These are phyloP conservation scores for Neolamprologus fasciatus DNA, from an alignment of 2,113 vertebrate species.

Conservation along the genomic window DNA sequence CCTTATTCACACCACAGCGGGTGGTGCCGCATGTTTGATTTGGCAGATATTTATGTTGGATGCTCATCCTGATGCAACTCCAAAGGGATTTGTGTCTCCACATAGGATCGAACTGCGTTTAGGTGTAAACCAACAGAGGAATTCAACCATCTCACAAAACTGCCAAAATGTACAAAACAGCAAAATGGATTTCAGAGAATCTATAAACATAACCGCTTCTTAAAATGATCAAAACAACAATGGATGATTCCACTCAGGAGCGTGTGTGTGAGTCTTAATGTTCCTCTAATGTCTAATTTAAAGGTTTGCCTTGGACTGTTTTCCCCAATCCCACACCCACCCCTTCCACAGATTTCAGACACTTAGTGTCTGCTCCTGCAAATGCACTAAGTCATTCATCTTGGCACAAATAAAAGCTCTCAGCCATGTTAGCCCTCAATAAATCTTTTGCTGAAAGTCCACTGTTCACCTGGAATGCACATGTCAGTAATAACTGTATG, in stretches of 20 bases:
- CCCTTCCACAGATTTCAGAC: neutral
- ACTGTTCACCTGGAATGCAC: neutral
- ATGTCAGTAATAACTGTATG: neutral
- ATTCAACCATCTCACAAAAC: neutral
- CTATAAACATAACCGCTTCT: neutral
- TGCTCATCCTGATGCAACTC: neutral
- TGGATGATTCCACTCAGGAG: neutral
- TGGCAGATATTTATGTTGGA: neutral
- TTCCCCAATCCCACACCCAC: neutral
- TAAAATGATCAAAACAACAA: neutral
- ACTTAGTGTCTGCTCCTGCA: conserved; percentile 6
- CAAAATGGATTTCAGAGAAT: neutral
- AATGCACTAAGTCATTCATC: conserved; percentile 1
- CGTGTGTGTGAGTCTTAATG: neutral
- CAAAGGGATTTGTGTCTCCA: neutral
- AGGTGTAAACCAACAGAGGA: neutral
- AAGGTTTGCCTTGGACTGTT: neutral
- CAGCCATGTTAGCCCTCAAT: neutral
- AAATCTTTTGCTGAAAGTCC: neutral
- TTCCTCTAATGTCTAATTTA: neutral
- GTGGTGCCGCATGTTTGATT: neutral
- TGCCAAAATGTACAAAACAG: neutral
- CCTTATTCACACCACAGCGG: neutral
- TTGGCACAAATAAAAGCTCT: neutral
- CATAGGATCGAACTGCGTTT: neutral